Conservation (phyloP, 2,797 vertebrate genomes). For the Schizothorax lantsangensis region DNA sequence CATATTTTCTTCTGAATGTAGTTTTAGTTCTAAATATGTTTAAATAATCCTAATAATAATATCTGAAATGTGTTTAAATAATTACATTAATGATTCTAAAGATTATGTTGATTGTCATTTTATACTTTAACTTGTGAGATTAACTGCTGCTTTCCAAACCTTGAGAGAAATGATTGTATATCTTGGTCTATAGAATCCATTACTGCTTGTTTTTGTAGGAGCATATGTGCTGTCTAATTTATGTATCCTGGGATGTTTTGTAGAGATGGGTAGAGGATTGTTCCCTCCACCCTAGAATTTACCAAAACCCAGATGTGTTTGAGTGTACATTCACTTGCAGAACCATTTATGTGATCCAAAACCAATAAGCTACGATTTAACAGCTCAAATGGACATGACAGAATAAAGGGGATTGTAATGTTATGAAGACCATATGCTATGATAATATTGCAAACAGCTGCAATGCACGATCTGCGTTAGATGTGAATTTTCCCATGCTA, state of each 20-base stretch:
- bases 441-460: slow-evolving; percentile 59
- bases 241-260: slow-evolving; percentile 27
- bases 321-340: slow-evolving; percentile 44
- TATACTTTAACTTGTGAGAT: slow-evolving; percentile 14
- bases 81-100: slow-evolving; percentile 9
- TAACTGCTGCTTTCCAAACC: slow-evolving; percentile 9
- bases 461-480: slow-evolving; percentile 11
- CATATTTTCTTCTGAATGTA: not conserved
- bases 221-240: slow-evolving; percentile 36
- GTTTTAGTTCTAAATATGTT: not conserved
- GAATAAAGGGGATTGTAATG: slow-evolving; percentile 55
- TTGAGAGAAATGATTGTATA: slow-evolving; percentile 35
- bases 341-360: slow-evolving; percentile 50
- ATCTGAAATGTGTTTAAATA: slow-evolving; percentile 25
- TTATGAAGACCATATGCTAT: slow-evolving; percentile 61
- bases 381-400: slow-evolving; percentile 53
- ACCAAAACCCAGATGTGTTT: slow-evolving; percentile 44
- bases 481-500: slow-evolving; percentile 54
- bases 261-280: slow-evolving; percentile 14
- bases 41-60: slow-evolving; percentile 19
- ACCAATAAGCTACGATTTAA: slow-evolving; percentile 55
- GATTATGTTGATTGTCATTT: slow-evolving; percentile 6
- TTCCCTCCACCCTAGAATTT: slow-evolving; percentile 39
- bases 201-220: slow-evolving; percentile 44
- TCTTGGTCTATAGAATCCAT: slow-evolving; percentile 29